Conservation (phyloP, 2,797 vertebrate genomes). For the Anguilla anguilla region DNA sequence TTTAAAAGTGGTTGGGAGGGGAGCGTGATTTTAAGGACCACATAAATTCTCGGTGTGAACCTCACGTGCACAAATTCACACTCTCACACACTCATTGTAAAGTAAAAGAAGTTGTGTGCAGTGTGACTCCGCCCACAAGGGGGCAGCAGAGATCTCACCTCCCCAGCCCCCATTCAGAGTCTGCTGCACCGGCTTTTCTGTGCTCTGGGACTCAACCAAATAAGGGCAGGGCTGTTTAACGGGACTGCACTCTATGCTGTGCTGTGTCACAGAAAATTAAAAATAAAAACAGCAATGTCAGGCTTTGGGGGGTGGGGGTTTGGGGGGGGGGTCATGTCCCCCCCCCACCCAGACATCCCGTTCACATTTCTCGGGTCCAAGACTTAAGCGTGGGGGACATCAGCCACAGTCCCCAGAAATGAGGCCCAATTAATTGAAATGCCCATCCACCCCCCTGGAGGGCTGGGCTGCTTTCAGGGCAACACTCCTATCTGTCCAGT, state of each 20-base stretch:
- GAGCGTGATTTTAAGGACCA: no score
- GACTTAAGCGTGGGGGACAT: not conserved
- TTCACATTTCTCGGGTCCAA: not conserved
- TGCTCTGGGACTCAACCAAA: constrained; percentile 63
- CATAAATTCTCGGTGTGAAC: no score
- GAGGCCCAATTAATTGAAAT: not conserved
- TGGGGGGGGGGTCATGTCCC: constrained; percentile 36
- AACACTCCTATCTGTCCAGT: not conserved
- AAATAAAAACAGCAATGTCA: constrained; percentile 67
- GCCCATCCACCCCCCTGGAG: not conserved
- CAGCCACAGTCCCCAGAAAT: not conserved
- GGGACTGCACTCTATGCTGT: constrained; percentile 52
- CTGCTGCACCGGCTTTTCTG: constrained; percentile 39
- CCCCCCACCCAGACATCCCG: not conserved
- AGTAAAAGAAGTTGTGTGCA: constrained; percentile 38
- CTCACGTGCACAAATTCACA: not conserved
- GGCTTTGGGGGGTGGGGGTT: constrained; percentile 22
- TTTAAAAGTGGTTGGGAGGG: no score
- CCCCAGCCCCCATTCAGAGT: constrained; percentile 40
- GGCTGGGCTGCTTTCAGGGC: not conserved
- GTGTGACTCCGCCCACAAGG: constrained; percentile 52
- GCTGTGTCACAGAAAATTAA: constrained; percentile 71
- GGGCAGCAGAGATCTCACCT: constrained; percentile 59
- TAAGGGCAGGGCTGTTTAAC: constrained; percentile 68
- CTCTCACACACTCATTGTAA: not conserved